A percentile compares a stretch with the other conserved stretches of the same genome.
Conservation (phyloP, 2,888 invertebrate species). For the Hypolimnas misippus region DNA sequence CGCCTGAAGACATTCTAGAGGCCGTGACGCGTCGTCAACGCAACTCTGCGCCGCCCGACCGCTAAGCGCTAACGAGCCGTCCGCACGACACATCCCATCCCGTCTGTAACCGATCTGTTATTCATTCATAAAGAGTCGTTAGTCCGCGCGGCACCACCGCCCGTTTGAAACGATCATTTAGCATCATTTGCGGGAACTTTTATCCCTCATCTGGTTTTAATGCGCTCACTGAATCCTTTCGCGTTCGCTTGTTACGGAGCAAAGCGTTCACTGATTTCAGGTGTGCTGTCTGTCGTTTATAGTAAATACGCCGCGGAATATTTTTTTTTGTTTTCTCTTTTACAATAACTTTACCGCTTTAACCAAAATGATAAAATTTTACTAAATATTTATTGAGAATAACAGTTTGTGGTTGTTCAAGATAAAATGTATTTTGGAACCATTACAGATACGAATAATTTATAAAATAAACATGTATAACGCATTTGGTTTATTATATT, state of each 20-base stretch:
- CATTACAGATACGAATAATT: too few relatives aligned
- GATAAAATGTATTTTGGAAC: too few relatives aligned
- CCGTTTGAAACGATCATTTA: conserved; percentile 66
- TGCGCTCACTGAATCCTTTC: conserved; percentile 72
- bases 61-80: conserved; percentile 50
- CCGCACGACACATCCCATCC: conserved; percentile 48
- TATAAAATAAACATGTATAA: too few relatives aligned
- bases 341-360: not conserved
- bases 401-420: too few relatives aligned
- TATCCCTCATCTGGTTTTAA: conserved; percentile 79
- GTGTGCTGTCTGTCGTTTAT: conserved; percentile 42
- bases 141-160: conserved; percentile 50
- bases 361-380: not conserved
- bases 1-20: not conserved
- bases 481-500: too few relatives aligned
- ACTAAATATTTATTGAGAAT: not conserved
- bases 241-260: conserved; percentile 67
- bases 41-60: conserved; percentile 34
- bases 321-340: conserved; percentile 8
- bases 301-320: conserved; percentile 18
- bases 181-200: conserved; percentile 78
- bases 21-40: conserved; percentile 24
- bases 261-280: conserved; percentile 57
- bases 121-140: conserved; percentile 51
- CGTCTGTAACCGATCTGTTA: conserved; percentile 53